These are phyloP conservation scores for Cinclus cinclus DNA, from an alignment of 2,113 vertebrate species.

Conservation along the genomic window DNA sequence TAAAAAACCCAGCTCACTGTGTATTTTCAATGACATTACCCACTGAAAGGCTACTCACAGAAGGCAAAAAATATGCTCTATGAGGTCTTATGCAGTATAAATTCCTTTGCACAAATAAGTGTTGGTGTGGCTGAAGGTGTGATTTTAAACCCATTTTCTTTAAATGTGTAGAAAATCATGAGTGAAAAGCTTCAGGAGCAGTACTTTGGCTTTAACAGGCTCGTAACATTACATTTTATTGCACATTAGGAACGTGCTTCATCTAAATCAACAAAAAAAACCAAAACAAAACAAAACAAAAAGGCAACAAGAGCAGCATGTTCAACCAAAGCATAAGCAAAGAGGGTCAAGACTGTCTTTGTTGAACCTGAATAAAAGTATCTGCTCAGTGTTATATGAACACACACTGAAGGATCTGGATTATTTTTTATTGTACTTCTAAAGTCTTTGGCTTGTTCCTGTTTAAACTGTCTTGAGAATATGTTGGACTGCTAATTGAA, in stretches of 20 bases:
- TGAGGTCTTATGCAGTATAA: not conserved
- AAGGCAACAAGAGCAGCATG: not conserved
- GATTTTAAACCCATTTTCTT: constrained; percentile 1
- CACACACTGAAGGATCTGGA: not conserved
- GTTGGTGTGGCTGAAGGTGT: not conserved
- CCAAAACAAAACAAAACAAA: not conserved
- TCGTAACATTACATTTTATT: not conserved
- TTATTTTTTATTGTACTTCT: not conserved
- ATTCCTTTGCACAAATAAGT: not conserved
- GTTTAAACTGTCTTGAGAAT: not conserved
- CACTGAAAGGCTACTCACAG: not conserved
- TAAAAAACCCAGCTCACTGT: not conserved
- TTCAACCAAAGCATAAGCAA: constrained; percentile 2
- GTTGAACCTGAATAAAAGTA: not conserved
- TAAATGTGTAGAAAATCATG: not conserved
- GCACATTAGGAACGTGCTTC: not conserved
- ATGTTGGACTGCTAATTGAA: not conserved
- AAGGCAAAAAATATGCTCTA: not conserved
- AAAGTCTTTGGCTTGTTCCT: not conserved
- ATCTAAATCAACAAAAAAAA: not conserved
- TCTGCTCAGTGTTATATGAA: not conserved
- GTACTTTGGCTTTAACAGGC: constrained; percentile 11
- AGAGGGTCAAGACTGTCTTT: not conserved
- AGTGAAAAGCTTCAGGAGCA: not conserved
- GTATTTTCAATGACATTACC: not conserved